Conservation (phyloP, 2,113 vertebrate species). For the Gasterosteus aculeatus region DNA sequence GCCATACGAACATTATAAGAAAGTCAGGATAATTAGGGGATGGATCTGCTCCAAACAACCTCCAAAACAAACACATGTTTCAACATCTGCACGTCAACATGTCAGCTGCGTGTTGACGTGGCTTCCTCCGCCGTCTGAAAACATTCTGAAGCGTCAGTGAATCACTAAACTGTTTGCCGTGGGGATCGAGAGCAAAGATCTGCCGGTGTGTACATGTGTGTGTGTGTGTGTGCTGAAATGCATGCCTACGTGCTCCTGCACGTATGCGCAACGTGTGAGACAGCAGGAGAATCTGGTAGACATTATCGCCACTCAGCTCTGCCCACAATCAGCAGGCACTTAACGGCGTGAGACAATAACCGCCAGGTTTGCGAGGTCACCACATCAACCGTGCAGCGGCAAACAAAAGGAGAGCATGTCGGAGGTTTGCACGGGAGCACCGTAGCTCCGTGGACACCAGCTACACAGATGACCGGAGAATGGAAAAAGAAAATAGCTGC, state of each 20-base stretch:
- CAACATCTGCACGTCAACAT: conserved; percentile 45
- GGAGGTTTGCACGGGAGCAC: conserved; percentile 58
- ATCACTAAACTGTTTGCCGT: conserved; percentile 52
- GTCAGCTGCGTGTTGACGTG: conserved; percentile 12
- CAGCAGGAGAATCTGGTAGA: conserved; percentile 63
- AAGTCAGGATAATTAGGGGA: not conserved
- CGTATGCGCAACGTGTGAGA: conserved; percentile 33
- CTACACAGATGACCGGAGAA: conserved; percentile 48
- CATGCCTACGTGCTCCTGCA: conserved; percentile 33
- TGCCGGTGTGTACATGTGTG: not conserved
- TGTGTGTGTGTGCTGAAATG: conserved; percentile 25
- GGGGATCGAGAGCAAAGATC: conserved; percentile 16
- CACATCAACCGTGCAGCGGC: conserved; percentile 65
- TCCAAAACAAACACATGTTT: conserved; percentile 60
- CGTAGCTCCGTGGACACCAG: conserved; percentile 43
- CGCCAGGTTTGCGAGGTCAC: conserved; percentile 60
- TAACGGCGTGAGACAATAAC: conserved; percentile 65
- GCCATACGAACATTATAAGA: not conserved
- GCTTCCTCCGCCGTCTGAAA: conserved; percentile 55
- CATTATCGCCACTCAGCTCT: conserved; percentile 67
- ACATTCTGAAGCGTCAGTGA: conserved; percentile 45
- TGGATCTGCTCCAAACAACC: conserved; percentile 20
- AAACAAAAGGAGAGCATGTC: conserved; percentile 58
- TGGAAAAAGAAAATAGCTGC: conserved; percentile 51
- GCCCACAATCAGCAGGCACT: conserved; percentile 72